Conservation (phyloP, 2,797 vertebrate genomes). For the Sciurus vulgaris region DNA sequence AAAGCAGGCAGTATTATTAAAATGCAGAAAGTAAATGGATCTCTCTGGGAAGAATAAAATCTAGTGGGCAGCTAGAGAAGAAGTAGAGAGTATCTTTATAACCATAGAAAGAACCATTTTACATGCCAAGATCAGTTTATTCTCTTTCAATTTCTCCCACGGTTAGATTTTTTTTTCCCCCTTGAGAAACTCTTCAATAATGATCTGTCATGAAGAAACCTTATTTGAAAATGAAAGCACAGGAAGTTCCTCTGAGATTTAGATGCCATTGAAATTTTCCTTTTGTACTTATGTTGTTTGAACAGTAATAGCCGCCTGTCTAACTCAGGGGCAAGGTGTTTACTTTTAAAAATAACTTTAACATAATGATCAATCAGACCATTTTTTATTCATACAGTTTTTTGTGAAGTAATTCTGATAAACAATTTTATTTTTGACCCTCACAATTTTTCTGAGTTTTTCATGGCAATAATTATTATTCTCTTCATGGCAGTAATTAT, state of each 20-base stretch:
- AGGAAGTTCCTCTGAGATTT: slow-evolving; percentile 44
- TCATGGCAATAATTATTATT: background rate
- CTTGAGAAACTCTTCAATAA: slow-evolving; percentile 43
- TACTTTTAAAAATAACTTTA: slow-evolving; percentile 19
- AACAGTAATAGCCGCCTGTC: background rate
- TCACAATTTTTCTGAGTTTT: background rate
- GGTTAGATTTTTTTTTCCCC: background rate
- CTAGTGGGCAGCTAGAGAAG: background rate
- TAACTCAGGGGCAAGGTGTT: background rate
- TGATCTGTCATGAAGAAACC: slow-evolving; percentile 5
- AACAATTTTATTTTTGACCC: slow-evolving; percentile 37
- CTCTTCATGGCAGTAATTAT: background rate
- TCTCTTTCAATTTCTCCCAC: background rate
- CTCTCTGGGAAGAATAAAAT: slow-evolving; percentile 15
- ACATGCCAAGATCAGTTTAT: slow-evolving; percentile 39
- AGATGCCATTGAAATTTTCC: background rate
- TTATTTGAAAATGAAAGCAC: slow-evolving; percentile 61
- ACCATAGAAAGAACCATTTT: slow-evolving; percentile 35
- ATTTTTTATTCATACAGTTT: slow-evolving; percentile 40
- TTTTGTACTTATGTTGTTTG: background rate
- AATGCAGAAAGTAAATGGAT: slow-evolving; percentile 25
- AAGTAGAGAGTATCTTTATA: slow-evolving; percentile 2
- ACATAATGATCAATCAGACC: background rate
- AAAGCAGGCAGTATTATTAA: slow-evolving; percentile 32
- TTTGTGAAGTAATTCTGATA: slow-evolving; percentile 7